These are phyloP conservation scores for Drosophila acutilabella DNA, from an alignment of 2,888 invertebrate genomes.

Conservation along the genomic window DNA sequence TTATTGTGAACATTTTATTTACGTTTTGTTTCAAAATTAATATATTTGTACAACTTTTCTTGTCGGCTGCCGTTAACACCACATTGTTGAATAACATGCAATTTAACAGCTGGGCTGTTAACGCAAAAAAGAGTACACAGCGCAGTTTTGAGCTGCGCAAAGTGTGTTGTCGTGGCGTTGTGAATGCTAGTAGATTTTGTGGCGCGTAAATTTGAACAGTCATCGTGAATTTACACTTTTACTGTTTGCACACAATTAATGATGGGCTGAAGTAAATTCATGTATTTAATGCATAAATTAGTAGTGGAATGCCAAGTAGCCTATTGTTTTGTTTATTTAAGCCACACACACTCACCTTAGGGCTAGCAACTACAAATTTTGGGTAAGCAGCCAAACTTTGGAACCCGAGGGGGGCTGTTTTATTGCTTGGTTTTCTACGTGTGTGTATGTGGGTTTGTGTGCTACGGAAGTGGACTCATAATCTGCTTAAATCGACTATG, in stretches of 20 bases:
- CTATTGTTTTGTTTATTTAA: too few species aligned
- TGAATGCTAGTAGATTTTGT: background rate
- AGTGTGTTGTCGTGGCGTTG: background rate
- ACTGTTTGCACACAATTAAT: too few species aligned
- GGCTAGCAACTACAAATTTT: slow-evolving; percentile 29
- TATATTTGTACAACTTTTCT: slow-evolving; percentile 1
- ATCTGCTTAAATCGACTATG: slow-evolving; percentile 33
- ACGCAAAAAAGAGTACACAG: background rate
- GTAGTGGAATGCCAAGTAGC: background rate
- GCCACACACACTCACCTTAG: background rate
- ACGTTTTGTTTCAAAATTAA: slow-evolving; percentile 8
- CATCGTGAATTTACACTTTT: too few species aligned
- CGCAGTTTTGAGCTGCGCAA: background rate
- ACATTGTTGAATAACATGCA: slow-evolving; percentile 52
- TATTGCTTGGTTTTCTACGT: slow-evolving; percentile 3
- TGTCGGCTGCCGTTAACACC: background rate
- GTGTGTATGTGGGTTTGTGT: slow-evolving; percentile 2
- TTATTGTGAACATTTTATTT: slow-evolving; percentile 66
- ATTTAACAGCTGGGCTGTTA: slow-evolving; percentile 49
- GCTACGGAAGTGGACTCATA: slow-evolving; percentile 23
- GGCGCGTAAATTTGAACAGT: slow-evolving; percentile 15
- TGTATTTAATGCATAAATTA: too few species aligned
- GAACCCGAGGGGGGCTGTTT: background rate
- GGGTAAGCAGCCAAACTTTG: slow-evolving; percentile 16
- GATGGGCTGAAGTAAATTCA: too few species aligned